These are phyloP conservation scores for Callocephalon fimbriatum DNA, from an alignment of 2,113 vertebrate genomes.

Conservation along the genomic window DNA sequence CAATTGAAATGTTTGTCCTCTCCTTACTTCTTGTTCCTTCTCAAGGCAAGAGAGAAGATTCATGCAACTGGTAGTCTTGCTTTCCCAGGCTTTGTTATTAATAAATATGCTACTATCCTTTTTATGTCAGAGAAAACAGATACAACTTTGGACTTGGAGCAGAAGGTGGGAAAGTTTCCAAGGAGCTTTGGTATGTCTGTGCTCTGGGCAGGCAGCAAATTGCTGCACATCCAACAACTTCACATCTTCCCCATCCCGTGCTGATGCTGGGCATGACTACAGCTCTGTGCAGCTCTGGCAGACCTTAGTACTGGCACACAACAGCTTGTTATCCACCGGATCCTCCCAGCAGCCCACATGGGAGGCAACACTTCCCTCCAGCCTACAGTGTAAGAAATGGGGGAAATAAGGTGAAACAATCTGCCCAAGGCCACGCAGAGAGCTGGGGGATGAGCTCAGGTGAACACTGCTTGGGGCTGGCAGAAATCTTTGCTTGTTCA, in stretches of 20 bases:
- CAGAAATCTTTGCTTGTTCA: neutral
- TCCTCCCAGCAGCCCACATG: neutral
- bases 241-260: neutral
- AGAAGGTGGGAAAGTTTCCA: neutral
- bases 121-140: neutral
- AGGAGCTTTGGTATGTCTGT: accelerated
- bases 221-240: neutral
- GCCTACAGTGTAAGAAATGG: neutral
- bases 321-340: neutral
- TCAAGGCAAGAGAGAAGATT: neutral
- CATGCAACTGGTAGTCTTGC: neutral
- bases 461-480: neutral
- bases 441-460: neutral
- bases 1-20: neutral
- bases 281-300: neutral
- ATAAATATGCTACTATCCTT: neutral
- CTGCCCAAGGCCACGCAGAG: neutral
- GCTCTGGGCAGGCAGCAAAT: neutral
- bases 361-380: neutral
- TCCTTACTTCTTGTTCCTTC: neutral
- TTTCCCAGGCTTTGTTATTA: neutral
- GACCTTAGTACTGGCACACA: accelerated
- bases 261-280: accelerated
- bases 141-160: neutral
- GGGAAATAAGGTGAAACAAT: neutral